Base-by-base conservation (phyloP, 2,113 vertebrate species). In the Glaucidium brasilianum region DNA sequence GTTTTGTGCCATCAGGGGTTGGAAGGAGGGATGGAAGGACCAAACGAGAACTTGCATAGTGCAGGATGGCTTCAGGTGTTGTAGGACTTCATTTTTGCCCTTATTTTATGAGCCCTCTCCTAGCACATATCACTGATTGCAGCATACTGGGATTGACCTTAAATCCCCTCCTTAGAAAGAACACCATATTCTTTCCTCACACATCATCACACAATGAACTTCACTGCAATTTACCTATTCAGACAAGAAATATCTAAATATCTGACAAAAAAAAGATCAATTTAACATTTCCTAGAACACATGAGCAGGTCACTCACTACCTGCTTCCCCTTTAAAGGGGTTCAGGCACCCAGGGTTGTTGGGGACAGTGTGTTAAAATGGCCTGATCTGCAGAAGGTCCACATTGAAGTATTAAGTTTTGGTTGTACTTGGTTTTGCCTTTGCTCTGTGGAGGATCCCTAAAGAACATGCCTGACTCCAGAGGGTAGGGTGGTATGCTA, bases 341-440 rank as follows among this genome's bases (percentile, higher is more conserved):
- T 10, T 29, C 2, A 25, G 39, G 45, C 20, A 10, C 45, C 45
- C 45, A 47, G 45, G 20, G 45, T 20, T 21, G 20, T 47, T 23
- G 47, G 49, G 26, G 7, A 9, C 17, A 1, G 53, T 7, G 5
- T 5, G 13, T 25, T 39, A 11, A 30, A 21, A 34, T 2, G 14
- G 13, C 13, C 9, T 2, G 0, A 3, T 63, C 30, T 12, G 30
- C 25, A 3, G 29, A 12, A 34, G 29, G 10, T 8, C 9, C 2
- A 3, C 4, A 2, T 26, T n/a, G 4, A 62, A 41, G 19, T 5
- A 3, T 35, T 8, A 10, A 1, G 19, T 19, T 34, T n/a, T 7
- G 7, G 12, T 8, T 35, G 18, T 3, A 2, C 6, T 29, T 34
- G 21, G 15, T 43, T 11, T 26, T 32, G 53, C 18, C 0, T 2